These are phyloP conservation scores for Pollimyrus isidori DNA, from an alignment of 2,113 vertebrate genomes.

Conservation along the genomic window DNA sequence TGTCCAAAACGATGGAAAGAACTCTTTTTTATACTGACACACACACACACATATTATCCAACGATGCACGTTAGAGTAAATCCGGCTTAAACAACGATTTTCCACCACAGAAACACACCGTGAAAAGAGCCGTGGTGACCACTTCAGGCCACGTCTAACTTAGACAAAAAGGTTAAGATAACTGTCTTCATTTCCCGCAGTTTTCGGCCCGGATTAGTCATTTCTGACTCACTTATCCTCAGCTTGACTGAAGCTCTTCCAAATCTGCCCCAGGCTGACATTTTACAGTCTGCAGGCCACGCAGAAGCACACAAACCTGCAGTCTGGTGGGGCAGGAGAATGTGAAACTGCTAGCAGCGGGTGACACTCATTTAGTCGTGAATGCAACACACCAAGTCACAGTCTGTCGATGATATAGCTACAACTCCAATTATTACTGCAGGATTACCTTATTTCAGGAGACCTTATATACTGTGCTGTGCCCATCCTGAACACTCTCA, in stretches of 20 bases:
- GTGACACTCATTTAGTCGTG: not conserved
- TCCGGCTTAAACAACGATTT: not conserved
- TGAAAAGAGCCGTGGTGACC: not conserved
- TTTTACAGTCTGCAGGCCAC: not conserved
- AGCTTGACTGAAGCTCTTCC: not conserved
- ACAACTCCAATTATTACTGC: not conserved
- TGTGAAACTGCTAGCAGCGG: not conserved
- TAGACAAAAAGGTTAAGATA: not conserved
- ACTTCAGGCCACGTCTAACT: not conserved
- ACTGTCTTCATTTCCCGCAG: not conserved
- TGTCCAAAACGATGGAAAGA: not conserved
- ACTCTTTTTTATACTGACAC: not conserved
- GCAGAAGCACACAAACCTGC: not conserved
- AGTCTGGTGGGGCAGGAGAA: not conserved
- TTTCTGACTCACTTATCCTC: not conserved
- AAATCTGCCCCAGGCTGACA: not conserved
- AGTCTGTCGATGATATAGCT: not conserved
- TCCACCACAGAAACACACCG: not conserved
- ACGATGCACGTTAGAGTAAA: not conserved
- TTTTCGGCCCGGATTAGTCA: not conserved
- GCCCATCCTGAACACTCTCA: not conserved
- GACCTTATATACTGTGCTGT: not conserved
- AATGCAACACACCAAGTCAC: not conserved
- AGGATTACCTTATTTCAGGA: not conserved
- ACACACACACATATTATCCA: not conserved